Evolutionary conservation across 1,140 invertebrate species (phyloP), one percentile per base, ranked within the genome.

Genomic region (Anoplolepis gracilipes): DNA sequence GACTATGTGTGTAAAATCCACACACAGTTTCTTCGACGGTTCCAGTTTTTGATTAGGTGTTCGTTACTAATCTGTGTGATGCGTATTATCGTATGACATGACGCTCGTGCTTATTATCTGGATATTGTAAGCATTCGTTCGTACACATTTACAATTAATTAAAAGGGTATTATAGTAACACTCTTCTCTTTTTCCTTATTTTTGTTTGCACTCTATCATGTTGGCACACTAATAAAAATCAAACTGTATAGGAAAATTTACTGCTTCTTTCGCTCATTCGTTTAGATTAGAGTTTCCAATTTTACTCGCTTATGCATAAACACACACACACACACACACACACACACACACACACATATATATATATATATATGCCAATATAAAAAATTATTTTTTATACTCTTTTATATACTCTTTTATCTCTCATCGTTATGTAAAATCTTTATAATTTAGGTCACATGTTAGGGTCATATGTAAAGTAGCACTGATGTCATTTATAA

Each of bases 401-500:
- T 53, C 16, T 76, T 19, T 2, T 59, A 59, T 42, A 1, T 39
- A 61, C 8, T 19, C 22, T 19, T 59, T 8, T 22, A 16, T 28
- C 16, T 28, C 16, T 46, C 6, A 79, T 53, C 30, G 30, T 79
- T 69, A 79, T 79, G 11, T 79, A 79, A 79, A 46, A 5, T 79
- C 30, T 69, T 4, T 55, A 25, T 53, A 55, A 69, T 79, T 49
- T 49, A 49, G 16, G 16, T 49, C 16, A 49, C 64, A 11, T 30
- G 42, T 30, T 53, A 79, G 33, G 62, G 28, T 78, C 61, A 78
- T 11, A 78, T 53, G 39, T 39, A 22, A 11, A 79, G 62, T 79
- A 30, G 42, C 76, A 79, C 3, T 25, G 30, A 79, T 69, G 62
- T 79, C 76, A 67, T 79, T 69, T 69, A 8, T 55, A 79, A 55